Percentiles rank a stretch among this genome's conserved stretches.
Conservation (phyloP, 2,113 vertebrate species). For the Lutjanus erythropterus region DNA sequence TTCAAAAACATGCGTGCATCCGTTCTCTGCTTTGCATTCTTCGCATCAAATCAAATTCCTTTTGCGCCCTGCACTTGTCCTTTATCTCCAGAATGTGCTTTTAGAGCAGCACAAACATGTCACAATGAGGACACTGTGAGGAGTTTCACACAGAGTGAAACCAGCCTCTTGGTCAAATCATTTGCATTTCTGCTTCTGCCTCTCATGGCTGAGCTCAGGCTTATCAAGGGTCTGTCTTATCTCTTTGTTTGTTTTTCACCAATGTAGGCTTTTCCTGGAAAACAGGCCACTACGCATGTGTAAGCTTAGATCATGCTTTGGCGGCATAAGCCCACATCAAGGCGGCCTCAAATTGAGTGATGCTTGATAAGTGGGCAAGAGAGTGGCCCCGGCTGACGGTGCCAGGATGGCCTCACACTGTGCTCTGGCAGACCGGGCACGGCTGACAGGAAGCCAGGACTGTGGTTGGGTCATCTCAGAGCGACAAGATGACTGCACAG, state of each 20-base stretch:
- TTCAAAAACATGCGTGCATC: slow-evolving; percentile 79
- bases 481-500: slow-evolving; percentile 63
- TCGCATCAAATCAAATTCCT: slow-evolving; percentile 87
- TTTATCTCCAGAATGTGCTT: slow-evolving; percentile 88
- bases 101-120: slow-evolving; percentile 86
- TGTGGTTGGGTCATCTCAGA: slow-evolving; percentile 70
- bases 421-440: slow-evolving; percentile 49
- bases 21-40: slow-evolving; percentile 82
- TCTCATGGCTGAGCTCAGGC: slow-evolving; percentile 55
- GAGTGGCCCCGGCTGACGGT: slow-evolving; percentile 48
- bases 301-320: slow-evolving; percentile 69
- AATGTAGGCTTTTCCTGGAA: slow-evolving; percentile 83
- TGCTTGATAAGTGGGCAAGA: slow-evolving; percentile 68
- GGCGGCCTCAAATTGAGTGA: slow-evolving; percentile 71
- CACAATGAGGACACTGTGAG: slow-evolving; percentile 81
- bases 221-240: slow-evolving; percentile 84
- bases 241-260: slow-evolving; percentile 84
- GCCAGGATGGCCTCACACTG: slow-evolving; percentile 62
- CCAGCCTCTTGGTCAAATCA: slow-evolving; percentile 68
- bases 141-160: slow-evolving; percentile 69
- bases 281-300: slow-evolving; percentile 80
- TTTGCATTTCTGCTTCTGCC: slow-evolving; percentile 79
- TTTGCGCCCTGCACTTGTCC: slow-evolving; percentile 80
- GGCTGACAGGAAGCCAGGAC: slow-evolving; percentile 71
- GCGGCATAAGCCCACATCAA: slow-evolving; percentile 62